Evolutionary conservation across 2,888 invertebrate species (phyloP), one percentile per base, ranked within the genome.

Genomic region (Pteria penguin): DNA sequence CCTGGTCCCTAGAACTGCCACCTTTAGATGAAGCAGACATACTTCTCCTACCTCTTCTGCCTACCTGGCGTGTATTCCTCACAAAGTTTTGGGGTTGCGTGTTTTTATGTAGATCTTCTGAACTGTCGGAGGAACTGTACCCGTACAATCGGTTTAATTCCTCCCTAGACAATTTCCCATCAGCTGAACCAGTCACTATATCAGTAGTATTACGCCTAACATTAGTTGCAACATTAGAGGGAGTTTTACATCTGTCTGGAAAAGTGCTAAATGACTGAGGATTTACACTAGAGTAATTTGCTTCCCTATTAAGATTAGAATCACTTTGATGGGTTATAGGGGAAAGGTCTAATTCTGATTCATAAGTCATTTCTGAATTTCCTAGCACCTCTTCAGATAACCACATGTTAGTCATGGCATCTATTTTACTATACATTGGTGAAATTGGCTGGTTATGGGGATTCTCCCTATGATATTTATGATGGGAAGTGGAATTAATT

Each of bases 11-110:
- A 32, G 68, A 68, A 57, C 57, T 55, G 54, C 66, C 66, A 66
- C 54, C 52, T 27, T 54, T 54, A 11, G 29, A 31, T 54, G 29
- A 31, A 27, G 32, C 24, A 55, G 55, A 54, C 18, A 45, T 14
- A 24, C 32, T 67, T 26, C 66, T n/a, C 54, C 74, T 74, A 27
- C 52, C 74, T 61, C 68, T 68, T 62, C 74, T 74, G 36, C 74
- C 74, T 54, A 62, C 54, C 55, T 61, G 68, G 24, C 36, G 62
- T 27, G 36, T 61, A 61, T 57, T 54, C 60, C 54, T 32, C 33
- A 61, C 57, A 22, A 36, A 33, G 24, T 60, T 58, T 8, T 45
- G 33, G 14, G 60, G 33, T 8, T 3, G 26, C 55, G 14, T 68
- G 57, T 14, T n/a, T 54, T 68, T 57, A 33, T 26, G n/a, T 14